These are phyloP conservation scores for Galeruca laticollis DNA, from an alignment of 2,888 invertebrate species.

Conservation along the genomic window DNA sequence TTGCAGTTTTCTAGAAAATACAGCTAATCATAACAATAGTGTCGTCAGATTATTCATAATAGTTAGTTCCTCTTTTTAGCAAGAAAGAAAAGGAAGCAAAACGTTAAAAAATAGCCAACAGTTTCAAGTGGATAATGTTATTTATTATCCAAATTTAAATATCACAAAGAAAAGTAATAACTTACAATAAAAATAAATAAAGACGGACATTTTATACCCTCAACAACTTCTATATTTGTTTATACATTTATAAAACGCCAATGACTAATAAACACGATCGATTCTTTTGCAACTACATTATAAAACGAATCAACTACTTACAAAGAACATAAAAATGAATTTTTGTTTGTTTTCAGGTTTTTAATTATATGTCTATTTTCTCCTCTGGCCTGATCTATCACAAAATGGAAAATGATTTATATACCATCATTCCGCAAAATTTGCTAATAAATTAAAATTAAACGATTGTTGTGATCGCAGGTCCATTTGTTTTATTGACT, in stretches of 20 bases:
- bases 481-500: slow-evolving; percentile 90
- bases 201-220: not conserved
- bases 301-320: not conserved
- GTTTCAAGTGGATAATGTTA: not conserved
- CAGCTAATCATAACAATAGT: too few species aligned
- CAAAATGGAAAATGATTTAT: not conserved
- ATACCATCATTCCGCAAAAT: not conserved
- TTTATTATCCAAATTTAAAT: slow-evolving; percentile 2
- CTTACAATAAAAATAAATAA: not conserved
- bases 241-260: not conserved
- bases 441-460: slow-evolving; percentile 57
- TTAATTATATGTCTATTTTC: not conserved
- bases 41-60: too few species aligned
- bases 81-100: not conserved
- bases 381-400: not conserved
- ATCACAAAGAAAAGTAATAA: not conserved
- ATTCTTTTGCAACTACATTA: not conserved
- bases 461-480: slow-evolving; percentile 76
- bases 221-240: not conserved
- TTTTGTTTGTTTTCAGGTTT: not conserved
- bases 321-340: not conserved
- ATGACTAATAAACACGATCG: not conserved
- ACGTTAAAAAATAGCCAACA: not conserved
- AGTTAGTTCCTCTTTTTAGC: too few species aligned
- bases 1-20: too few species aligned